Evolutionary conservation across 2,797 vertebrate genomes (phyloP), one percentile per base, ranked within the genome.

Genomic region (Cryptoblepharus egeriae): DNA sequence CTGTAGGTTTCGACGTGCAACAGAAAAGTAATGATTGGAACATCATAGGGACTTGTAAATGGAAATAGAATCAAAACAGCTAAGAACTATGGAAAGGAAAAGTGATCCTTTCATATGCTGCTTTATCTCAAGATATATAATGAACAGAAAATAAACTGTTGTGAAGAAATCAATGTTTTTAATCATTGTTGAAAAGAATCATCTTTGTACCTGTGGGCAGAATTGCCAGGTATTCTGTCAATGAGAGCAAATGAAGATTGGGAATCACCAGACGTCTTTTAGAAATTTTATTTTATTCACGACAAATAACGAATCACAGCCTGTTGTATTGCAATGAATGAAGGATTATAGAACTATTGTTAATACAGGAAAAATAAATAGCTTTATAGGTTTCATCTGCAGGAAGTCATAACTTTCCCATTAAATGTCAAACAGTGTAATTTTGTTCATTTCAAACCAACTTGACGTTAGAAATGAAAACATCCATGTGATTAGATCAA

Each of bases 1-100:
- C 0, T 55, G 74, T 0, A 75, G 28, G 0, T 77, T 30, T 37
- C 16, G 64, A 1, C 73, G 63, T 71, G 49, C 39, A 30, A 13
- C 0, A 0, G 69, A 85, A 10, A 1, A 85, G 32, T 69, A 67
- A 6, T 1, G 80, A 78, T 20, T 37, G 32, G 64, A 78, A 3
- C 72, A 45, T 65, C 61, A 5, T 18, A 75, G 1, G 81, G 11
- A 0, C 0, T 9, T 74, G 5, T 9, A 20, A 83, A 70, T 5
- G n/a, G 72, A 80, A 88, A 79, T 22, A 26, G 1, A 67, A 32
- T 9, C 4, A 75, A 42, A 22, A 9, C 64, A 35, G 8, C 30
- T 16, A 65, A 65, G 32, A 35, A 35, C 1, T 20, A 30, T 65
- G 28, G 16, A 64, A 35, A 30, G 30, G 18, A 65, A 35, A 18